phyloP scores from a whole-genome alignment of 2,113 vertebrate genomes.

The Leucoraja erinaceus region DNA sequence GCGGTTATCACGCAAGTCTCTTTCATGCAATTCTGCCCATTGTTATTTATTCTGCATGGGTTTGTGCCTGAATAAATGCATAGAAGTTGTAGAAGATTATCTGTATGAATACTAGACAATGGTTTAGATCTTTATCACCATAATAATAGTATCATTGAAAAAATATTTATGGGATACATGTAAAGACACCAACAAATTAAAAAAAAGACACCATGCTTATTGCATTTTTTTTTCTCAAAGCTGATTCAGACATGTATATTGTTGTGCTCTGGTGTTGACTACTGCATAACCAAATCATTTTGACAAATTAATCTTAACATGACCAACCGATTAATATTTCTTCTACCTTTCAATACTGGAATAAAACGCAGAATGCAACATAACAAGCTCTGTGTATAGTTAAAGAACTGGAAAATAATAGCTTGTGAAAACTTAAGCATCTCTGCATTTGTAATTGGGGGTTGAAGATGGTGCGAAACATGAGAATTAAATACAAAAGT shows the following conservation, averaged over 20 bases:
- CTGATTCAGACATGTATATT: background rate
- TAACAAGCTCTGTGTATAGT: background rate
- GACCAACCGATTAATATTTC: background rate
- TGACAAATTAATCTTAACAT: background rate
- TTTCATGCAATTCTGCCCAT: background rate
- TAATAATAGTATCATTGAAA: background rate
- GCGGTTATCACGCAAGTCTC: background rate
- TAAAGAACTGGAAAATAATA: background rate
- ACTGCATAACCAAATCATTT: background rate
- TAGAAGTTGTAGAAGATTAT: background rate
- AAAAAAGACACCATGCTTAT: background rate
- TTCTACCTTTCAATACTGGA: background rate
- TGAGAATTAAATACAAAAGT: background rate
- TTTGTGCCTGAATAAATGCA: background rate
- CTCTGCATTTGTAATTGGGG: background rate
- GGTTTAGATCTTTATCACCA: background rate
- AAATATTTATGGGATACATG: background rate
- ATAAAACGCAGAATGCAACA: background rate
- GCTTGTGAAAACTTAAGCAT: background rate
- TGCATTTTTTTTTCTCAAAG: background rate
- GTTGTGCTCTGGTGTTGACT: background rate
- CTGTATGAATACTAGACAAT: background rate
- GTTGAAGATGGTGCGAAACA: background rate
- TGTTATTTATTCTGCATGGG: background rate
- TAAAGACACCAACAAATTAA: background rate